phyloP scores from a whole-genome alignment of 2,113 vertebrate species.

The Tursiops truncatus region DNA sequence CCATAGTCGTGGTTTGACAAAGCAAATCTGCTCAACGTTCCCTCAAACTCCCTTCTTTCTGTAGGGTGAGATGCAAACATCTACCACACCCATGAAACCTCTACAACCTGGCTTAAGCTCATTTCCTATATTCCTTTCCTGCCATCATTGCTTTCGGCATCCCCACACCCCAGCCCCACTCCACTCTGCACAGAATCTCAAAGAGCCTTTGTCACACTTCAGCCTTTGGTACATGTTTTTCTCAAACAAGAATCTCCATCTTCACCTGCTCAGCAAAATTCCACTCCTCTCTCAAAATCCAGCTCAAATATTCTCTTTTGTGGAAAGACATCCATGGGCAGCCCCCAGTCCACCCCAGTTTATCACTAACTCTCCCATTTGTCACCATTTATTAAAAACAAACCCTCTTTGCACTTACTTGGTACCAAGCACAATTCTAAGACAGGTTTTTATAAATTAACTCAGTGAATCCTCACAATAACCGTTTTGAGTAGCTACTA shows the following conservation, averaged over 20 bases:
- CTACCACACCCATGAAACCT: not conserved
- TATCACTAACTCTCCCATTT: too few species aligned
- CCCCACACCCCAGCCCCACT: rapidly evolving
- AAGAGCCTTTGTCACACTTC: not conserved
- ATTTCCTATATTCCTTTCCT: not conserved
- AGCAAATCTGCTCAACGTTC: not conserved
- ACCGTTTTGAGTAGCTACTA: not conserved
- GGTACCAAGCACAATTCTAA: not conserved
- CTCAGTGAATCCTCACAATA: not conserved
- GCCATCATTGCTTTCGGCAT: not conserved
- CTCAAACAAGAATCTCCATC: not conserved
- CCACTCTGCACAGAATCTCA: not conserved
- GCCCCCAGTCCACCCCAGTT: rapidly evolving
- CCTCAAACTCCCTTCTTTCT: not conserved
- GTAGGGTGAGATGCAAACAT: not conserved
- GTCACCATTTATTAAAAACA: not conserved
- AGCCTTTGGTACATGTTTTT: not conserved
- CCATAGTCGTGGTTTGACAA: not conserved
- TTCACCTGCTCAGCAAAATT: not conserved
- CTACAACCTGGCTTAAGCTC: not conserved
- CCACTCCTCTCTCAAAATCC: not conserved
- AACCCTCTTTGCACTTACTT: not conserved
- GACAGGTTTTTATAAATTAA: not conserved
- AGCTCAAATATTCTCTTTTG: not conserved
- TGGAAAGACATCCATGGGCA: not conserved